These are phyloP conservation scores for Quadriops clusia DNA, from an alignment of 2,888 invertebrate species.

Conservation along the genomic window DNA sequence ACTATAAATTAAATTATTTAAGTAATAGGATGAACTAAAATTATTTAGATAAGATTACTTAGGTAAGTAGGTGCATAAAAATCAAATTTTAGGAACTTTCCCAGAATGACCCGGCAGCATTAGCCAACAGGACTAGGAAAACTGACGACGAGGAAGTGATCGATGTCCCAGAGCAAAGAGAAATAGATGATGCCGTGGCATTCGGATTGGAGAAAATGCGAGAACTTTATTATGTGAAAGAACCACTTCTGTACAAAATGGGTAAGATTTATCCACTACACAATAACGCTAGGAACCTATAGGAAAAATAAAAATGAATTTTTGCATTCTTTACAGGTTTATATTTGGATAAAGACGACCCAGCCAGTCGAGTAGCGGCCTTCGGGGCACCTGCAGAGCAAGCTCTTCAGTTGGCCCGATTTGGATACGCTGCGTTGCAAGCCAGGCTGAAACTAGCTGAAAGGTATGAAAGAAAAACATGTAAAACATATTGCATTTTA, in stretches of 20 bases:
- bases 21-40: too few species aligned
- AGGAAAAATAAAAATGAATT: slow-evolving; percentile 1
- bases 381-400: slow-evolving; percentile 58
- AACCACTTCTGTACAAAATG: slow-evolving; percentile 47
- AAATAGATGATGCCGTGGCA: slow-evolving; percentile 53
- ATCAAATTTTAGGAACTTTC: too few species aligned
- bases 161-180: slow-evolving; percentile 25
- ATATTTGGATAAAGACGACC: slow-evolving; percentile 49
- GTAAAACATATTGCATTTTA: too few species aligned
- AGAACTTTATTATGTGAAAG: slow-evolving; percentile 48
- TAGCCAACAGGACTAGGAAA: not conserved
- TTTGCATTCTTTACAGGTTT: slow-evolving; percentile 45
- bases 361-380: slow-evolving; percentile 56
- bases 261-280: slow-evolving; percentile 33
- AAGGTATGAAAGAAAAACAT: too few species aligned
- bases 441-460: slow-evolving; percentile 48
- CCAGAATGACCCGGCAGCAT: slow-evolving; percentile 1
- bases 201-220: slow-evolving; percentile 56
- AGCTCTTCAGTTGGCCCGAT: slow-evolving; percentile 47
- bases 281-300: not conserved
- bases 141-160: slow-evolving; percentile 4
- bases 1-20: too few species aligned
- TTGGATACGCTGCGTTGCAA: slow-evolving; percentile 58
- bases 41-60: too few species aligned
- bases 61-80: too few species aligned